These are phyloP conservation scores for Stichopus chloronotus DNA, from an alignment of 35 echinoderm and acorn worm species.

Conservation along the genomic window DNA sequence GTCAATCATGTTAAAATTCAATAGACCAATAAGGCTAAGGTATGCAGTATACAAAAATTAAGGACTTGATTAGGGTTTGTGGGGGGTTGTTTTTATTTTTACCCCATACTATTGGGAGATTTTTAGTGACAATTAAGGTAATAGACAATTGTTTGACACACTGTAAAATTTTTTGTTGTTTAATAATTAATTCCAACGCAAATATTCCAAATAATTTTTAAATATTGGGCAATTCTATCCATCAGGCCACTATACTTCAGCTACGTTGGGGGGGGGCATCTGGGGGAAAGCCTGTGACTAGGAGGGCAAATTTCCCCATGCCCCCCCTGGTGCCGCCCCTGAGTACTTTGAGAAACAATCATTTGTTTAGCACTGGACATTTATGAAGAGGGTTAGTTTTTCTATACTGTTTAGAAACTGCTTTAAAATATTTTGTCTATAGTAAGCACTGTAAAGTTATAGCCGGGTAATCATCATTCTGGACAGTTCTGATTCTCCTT, in stretches of 20 bases:
- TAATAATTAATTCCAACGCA: background rate
- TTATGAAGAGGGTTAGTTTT: too few species aligned
- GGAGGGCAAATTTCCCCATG: too few species aligned
- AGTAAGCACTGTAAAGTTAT: background rate
- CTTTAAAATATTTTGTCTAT: background rate
- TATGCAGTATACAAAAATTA: too few species aligned
- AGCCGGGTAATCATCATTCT: background rate
- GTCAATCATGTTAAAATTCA: background rate
- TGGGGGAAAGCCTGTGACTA: too few species aligned
- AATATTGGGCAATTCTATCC: background rate
- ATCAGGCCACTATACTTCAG: background rate
- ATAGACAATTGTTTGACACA: constrained; percentile 9
- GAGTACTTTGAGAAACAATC: background rate
- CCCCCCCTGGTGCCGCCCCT: background rate
- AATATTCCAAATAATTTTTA: background rate
- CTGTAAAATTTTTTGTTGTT: background rate
- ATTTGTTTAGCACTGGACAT: too few species aligned
- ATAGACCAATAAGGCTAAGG: background rate
- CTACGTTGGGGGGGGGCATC: too few species aligned
- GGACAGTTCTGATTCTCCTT: background rate
- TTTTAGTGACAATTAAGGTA: background rate
- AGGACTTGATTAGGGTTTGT: background rate
- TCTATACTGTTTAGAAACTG: too few species aligned
- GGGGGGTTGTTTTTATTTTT: background rate
- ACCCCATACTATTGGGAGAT: background rate